Conservation (phyloP, 2,113 vertebrate species). For the Symphodus melops region DNA sequence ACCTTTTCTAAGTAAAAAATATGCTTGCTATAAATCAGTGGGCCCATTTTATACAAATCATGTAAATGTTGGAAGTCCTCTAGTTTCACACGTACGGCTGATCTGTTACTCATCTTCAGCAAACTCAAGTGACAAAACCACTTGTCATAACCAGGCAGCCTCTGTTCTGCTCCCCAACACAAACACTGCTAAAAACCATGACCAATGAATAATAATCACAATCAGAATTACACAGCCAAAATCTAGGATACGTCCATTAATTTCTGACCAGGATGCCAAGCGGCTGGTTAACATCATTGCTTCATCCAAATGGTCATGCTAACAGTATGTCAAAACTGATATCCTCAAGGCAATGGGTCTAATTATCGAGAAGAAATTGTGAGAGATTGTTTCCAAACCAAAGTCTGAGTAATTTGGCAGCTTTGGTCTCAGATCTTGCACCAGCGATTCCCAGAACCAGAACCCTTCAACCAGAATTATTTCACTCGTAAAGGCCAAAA, state of each 20-base stretch:
- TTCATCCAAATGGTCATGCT: background rate
- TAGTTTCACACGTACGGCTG: no score
- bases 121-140: background rate
- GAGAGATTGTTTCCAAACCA: background rate
- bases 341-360: background rate
- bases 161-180: background rate
- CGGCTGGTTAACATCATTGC: background rate
- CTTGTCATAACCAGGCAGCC: background rate
- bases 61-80: no score
- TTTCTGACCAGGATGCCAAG: slow-evolving; percentile 3
- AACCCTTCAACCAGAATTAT: background rate
- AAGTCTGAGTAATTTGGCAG: background rate
- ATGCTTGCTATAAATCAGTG: no score
- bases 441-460: background rate
- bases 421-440: background rate
- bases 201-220: background rate
- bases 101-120: background rate
- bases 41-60: no score
- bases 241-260: background rate
- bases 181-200: background rate
- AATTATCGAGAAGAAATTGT: background rate
- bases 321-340: background rate
- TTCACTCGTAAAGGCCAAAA: background rate
- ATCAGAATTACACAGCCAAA: background rate
- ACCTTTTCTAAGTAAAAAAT: no score